Base-by-base conservation (phyloP, 2,888 invertebrate genomes). In the Macaria notata region DNA sequence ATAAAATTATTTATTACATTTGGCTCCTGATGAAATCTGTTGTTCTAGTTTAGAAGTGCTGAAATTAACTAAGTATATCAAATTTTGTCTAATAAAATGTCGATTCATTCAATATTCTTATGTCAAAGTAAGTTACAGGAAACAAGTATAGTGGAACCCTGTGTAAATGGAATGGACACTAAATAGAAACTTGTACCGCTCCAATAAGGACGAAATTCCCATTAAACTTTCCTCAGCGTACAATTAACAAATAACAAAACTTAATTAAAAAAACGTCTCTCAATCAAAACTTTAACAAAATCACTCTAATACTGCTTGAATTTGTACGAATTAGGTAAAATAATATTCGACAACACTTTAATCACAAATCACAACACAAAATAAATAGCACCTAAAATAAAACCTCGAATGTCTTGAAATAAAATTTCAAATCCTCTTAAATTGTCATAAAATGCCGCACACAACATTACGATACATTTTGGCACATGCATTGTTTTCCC, bases 211-310 rank as follows among this genome's bases (percentile, higher is more conserved):
- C 64, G 66, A 56, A 63, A 61, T 69, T 69, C 70, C 70, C 65
- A 75, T 75, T 72, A 76, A 73, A 68, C 72, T 69, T 71, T 72
- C 76, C 76, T 76, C 79, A 77, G 75, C 71, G 78, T 69, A 78
- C 73, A 75, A 79, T 71, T 87, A 89, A 89, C 88, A 90, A 89
- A 87, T 86, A 90, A 90, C 88, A 88, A 86, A 84, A 90, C 88
- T 89, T 89, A 91, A 88, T 88, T 85, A 88, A 87, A 86, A 80
- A 85, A 81, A 83, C 82, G 71, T 81, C 73, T 81, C 73, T 86
- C 85, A 83, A 84, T 88, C 84, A 88, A 84, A 90, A 88, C 89
- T 86, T 91, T 91, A 90, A 91, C 89, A 89, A 89, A 91, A 91
- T 90, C 90, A 90, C 89, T 87, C 84, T 91, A 91, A 91, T 91